Percentiles rank a stretch among this genome's conserved stretches.
These are phyloP conservation scores for Rhabdomys dilectus DNA, from an alignment of 2,113 vertebrate genomes.

Conservation along the genomic window DNA sequence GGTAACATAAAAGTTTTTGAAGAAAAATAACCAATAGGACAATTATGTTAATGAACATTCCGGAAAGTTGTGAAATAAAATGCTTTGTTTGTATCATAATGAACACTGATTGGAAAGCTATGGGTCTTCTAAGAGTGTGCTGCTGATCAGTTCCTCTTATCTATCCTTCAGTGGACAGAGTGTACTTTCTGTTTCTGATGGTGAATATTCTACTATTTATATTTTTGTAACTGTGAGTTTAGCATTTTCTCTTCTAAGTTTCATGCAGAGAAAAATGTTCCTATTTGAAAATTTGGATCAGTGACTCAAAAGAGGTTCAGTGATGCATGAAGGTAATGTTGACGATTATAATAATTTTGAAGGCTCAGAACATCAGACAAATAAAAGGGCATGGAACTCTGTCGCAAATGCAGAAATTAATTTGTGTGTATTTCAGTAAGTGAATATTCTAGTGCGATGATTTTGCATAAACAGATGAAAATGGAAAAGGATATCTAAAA, in stretches of 20 bases:
- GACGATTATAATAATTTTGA: conserved; percentile 56
- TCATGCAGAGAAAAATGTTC: conserved; percentile 36
- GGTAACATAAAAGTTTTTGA: neutral
- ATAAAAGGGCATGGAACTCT: conserved; percentile 11
- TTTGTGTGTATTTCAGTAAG: conserved; percentile 21
- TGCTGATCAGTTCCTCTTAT: neutral
- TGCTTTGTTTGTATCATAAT: neutral
- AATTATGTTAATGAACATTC: neutral
- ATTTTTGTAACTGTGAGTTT: conserved; percentile 46
- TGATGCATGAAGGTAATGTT: conserved; percentile 59
- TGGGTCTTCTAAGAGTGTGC: neutral
- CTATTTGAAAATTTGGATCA: conserved; percentile 57
- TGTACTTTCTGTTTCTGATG: conserved; percentile 2
- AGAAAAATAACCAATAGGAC: neutral
- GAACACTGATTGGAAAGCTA: neutral
- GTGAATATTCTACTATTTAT: neutral
- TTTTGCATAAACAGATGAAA: conserved; percentile 57
- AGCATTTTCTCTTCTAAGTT: conserved; percentile 28
- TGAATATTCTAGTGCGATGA: conserved; percentile 14
- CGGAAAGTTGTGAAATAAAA: neutral
- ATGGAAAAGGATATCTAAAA: conserved; percentile 18
- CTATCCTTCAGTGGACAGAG: neutral
- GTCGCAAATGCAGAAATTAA: neutral
- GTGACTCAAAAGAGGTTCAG: conserved; percentile 30
- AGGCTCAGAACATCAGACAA: conserved; percentile 30